Evolutionary conservation across 1,140 invertebrate species (phyloP).

Genomic region (Drosophila mojavensis): DNA sequence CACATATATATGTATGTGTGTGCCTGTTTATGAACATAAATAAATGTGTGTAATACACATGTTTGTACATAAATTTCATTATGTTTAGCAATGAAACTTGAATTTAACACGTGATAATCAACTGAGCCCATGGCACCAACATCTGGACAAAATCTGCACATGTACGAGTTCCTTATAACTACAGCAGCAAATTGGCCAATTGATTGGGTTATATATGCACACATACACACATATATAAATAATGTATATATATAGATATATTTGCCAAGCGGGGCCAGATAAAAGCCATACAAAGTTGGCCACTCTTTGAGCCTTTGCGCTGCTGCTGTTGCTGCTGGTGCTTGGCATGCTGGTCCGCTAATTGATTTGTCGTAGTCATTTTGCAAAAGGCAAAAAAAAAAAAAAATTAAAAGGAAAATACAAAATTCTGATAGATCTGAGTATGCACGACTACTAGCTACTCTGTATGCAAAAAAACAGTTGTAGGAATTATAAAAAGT

Average conservation of each 20-base stretch:
- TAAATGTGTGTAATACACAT: slow-evolving; percentile 7
- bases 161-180: slow-evolving; percentile 22
- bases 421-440: neutral
- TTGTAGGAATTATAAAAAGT: neutral
- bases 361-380: slow-evolving; percentile 39
- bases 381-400: neutral
- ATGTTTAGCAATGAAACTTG: slow-evolving; percentile 18
- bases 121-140: slow-evolving; percentile 19
- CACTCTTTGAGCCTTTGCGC: slow-evolving; percentile 21
- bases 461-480: neutral
- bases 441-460: neutral
- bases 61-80: slow-evolving; percentile 17
- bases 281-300: slow-evolving; percentile 40
- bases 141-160: slow-evolving; percentile 32
- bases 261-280: neutral
- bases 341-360: slow-evolving; percentile 17
- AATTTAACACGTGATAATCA: slow-evolving; percentile 38
- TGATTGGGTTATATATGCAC: neutral
- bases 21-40: neutral
- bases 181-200: slow-evolving; percentile 10
- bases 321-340: neutral
- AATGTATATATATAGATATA: neutral
- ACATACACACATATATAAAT: too few relatives aligned
- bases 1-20: too few relatives aligned
- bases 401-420: neutral